phyloP scores from a whole-genome alignment of 2,888 invertebrate species.

The Eretmocerus hayati region DNA sequence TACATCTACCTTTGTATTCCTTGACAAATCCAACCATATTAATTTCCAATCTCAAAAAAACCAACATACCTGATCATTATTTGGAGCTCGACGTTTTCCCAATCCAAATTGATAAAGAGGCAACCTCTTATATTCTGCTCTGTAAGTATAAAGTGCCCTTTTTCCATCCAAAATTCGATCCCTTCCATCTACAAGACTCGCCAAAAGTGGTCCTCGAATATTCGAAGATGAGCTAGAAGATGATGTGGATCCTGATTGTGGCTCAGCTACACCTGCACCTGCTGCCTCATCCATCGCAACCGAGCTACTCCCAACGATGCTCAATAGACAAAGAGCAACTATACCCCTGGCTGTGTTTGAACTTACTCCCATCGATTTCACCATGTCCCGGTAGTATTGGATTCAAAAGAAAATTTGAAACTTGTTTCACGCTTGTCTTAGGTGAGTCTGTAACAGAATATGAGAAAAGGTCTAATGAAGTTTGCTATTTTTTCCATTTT shows the following conservation, averaged over 20 bases:
- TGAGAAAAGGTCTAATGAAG: too few relatives aligned
- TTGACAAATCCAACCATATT: too few relatives aligned
- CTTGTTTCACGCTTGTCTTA: too few relatives aligned
- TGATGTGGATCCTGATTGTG: neutral
- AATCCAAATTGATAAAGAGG: constrained; percentile 50
- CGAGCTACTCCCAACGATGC: constrained; percentile 25
- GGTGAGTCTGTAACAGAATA: too few relatives aligned
- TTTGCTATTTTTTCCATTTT: too few relatives aligned
- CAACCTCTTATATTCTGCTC: constrained; percentile 58
- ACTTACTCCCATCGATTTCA: too few relatives aligned
- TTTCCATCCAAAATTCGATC: constrained; percentile 26
- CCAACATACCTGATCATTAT: neutral
- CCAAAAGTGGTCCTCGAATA: neutral
- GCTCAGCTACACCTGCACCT: neutral
- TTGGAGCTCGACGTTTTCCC: constrained; percentile 39
- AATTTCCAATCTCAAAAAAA: too few relatives aligned
- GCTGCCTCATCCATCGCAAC: constrained; percentile 28
- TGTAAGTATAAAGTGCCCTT: constrained; percentile 57
- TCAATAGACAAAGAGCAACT: constrained; percentile 27
- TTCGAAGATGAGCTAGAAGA: neutral
- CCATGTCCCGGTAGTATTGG: too few relatives aligned
- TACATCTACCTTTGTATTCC: too few relatives aligned
- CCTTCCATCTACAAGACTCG: neutral
- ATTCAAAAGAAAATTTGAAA: too few relatives aligned
- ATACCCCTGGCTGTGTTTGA: too few relatives aligned